A percentile compares a stretch with the other conserved stretches of the same genome.
phyloP scores from a whole-genome alignment of 1,140 invertebrate species.

The Brachionus rubens region DNA sequence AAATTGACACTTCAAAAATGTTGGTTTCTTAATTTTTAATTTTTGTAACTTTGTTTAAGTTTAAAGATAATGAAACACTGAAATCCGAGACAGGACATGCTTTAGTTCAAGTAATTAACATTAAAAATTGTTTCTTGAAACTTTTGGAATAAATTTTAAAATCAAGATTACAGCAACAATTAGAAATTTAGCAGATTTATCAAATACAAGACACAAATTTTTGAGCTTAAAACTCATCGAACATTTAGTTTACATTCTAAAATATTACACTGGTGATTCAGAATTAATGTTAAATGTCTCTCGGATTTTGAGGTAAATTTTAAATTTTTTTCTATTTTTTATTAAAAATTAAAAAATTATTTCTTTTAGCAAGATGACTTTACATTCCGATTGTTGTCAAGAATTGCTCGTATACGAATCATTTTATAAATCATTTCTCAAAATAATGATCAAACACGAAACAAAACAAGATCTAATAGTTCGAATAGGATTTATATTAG shows the following conservation, averaged over 20 bases:
- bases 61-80: constrained; percentile 29
- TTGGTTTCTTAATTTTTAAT: too few species aligned
- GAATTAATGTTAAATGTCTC: constrained; percentile 74
- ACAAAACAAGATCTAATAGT: constrained; percentile 67
- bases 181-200: constrained; percentile 43
- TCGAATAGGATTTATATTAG: constrained; percentile 71
- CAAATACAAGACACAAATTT: constrained; percentile 39
- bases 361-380: constrained; percentile 70
- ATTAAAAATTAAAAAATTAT: constrained; percentile 48
- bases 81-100: constrained; percentile 23
- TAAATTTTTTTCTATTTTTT: background rate
- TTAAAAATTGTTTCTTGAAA: background rate
- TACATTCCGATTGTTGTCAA: constrained; percentile 70
- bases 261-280: constrained; percentile 67
- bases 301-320: constrained; percentile 69
- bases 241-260: constrained; percentile 62
- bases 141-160: background rate
- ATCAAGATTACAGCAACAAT: constrained; percentile 36
- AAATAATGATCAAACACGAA: constrained; percentile 65
- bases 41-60: constrained; percentile 21
- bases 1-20: too few species aligned
- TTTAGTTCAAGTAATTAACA: constrained; percentile 19
- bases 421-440: constrained; percentile 63
- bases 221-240: constrained; percentile 61
- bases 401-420: constrained; percentile 64